Evolutionary conservation across 2,113 vertebrate species (phyloP), one percentile per base, ranked within the genome.

Genomic region (Beaufortia kweichowensis): DNA sequence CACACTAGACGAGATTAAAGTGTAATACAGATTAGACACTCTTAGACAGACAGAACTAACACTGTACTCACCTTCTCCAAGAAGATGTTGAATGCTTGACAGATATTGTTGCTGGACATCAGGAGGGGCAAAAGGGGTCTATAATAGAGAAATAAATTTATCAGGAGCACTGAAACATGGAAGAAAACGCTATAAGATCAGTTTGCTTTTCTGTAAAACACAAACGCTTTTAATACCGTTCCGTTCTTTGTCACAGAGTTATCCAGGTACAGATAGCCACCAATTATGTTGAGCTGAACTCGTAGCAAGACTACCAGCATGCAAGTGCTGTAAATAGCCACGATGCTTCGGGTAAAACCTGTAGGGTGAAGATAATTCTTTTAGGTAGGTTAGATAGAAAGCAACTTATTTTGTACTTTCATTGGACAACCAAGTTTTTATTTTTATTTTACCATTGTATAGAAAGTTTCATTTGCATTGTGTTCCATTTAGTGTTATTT

Each of bases 71-170:
- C 97, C 96, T 6, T 97, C 96, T 90, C 97, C 96, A 60, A 99
- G 89, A 15, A 99, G 95, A 79, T 99, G 96, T 29, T 98, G 96
- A 86, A 99, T 98, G 81, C 96, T 98, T 60, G 97, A 98, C 80
- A 99, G 90, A 87, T 99, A 99, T 74, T 98, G 96, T 86, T 99
- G 96, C 81, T 99, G 97, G 48, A 98, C 96, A 31, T 98, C 96
- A 9, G 96, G 95, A 0, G 97, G 96, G 61, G 96, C 95, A 70
- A 95, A 85, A 15, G 90, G 89, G 68, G 86, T 90, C 96, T 98
- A 87, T n/a, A 60, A 19, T 4, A 26, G 3, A 14, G 66, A 24
- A 1, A 57, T 1, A 23, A 14, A 23, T 17, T 35, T 57, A 2
- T 72, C 17, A 62, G 0, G 23, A 21, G 33, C 11, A 61, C 7